phyloP scores from a whole-genome alignment of 2,797 vertebrate species.

The Mus minutoides region DNA sequence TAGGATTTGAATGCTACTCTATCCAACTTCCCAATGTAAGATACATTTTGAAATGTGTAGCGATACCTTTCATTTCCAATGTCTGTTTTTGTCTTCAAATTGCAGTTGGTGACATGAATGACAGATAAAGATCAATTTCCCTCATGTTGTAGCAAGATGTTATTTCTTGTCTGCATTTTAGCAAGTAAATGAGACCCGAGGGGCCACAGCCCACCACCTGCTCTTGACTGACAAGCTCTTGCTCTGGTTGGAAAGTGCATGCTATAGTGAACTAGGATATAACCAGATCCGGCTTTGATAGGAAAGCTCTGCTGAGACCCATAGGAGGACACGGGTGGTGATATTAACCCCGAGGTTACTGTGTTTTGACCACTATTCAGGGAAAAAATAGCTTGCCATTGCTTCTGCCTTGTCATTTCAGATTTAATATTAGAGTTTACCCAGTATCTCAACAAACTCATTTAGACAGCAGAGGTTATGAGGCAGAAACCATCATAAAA shows the following conservation, averaged over 20 bases:
- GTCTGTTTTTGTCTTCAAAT: not conserved
- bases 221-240: not conserved
- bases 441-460: not conserved
- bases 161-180: not conserved
- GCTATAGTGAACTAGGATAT: not conserved
- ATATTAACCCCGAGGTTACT: not conserved
- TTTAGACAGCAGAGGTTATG: not conserved
- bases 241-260: not conserved
- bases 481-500: conserved; percentile 14
- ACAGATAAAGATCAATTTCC: not conserved
- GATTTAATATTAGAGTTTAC: not conserved
- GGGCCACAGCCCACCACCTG: not conserved
- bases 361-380: not conserved
- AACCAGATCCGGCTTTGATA: not conserved
- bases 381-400: not conserved
- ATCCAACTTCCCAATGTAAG: not conserved
- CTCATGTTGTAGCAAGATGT: not conserved
- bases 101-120: not conserved
- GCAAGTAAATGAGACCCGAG: not conserved
- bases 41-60: not conserved
- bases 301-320: not conserved
- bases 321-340: not conserved
- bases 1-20: not conserved
- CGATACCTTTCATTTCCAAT: not conserved
- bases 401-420: conserved; percentile 2